Percentiles rank a stretch among this genome's conserved stretches.
Evolutionary conservation across 2,797 vertebrate genomes (phyloP).

Genomic region (Oceanodroma leucorhoa): DNA sequence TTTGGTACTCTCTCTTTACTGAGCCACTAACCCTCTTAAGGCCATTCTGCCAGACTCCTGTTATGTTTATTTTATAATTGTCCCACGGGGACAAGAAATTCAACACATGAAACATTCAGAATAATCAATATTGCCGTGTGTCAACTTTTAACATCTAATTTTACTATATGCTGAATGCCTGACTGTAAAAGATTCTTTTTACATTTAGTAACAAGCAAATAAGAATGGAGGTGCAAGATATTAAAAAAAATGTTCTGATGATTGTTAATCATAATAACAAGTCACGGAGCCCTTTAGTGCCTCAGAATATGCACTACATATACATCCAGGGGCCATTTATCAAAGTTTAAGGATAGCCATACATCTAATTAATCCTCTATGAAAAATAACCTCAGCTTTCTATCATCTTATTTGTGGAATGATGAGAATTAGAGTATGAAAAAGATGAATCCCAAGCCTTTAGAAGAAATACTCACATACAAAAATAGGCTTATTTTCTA

Average conservation of each 20-base stretch:
- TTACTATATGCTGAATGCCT: conserved; percentile 32
- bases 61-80: conserved; percentile 74
- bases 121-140: conserved; percentile 51
- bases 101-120: conserved; percentile 87
- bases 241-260: neutral
- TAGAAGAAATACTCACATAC: conserved; percentile 49
- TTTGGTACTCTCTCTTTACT: conserved; percentile 52
- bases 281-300: neutral
- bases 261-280: neutral
- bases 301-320: neutral
- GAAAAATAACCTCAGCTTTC: conserved; percentile 48
- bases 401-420: conserved; percentile 35
- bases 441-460: conserved; percentile 19
- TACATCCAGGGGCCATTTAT: conserved; percentile 17
- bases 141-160: conserved; percentile 48
- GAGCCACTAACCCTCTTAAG: conserved; percentile 71
- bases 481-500: conserved; percentile 65
- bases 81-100: conserved; percentile 92
- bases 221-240: conserved; percentile 17
- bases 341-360: neutral
- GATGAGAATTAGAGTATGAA: conserved; percentile 34
- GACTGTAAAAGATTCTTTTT: conserved; percentile 32
- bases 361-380: conserved; percentile 8
- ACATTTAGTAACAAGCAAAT: conserved; percentile 22
- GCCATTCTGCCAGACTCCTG: conserved; percentile 70